Conservation (phyloP, 2,888 invertebrate species). For the Rugalucina vietnamica region DNA sequence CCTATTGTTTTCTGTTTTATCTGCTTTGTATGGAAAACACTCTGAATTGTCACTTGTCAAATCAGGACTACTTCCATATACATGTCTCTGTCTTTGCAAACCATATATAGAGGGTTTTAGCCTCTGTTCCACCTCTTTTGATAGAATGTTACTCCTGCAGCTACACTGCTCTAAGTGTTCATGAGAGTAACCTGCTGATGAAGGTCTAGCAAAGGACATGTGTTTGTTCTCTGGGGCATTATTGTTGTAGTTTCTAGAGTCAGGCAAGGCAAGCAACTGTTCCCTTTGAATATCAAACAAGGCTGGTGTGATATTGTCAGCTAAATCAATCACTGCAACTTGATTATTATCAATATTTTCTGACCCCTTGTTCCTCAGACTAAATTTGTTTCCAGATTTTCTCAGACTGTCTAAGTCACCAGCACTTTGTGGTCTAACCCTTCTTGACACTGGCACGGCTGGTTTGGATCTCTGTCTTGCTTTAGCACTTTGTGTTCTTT, state of each 20-base stretch:
- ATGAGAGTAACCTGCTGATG: conserved; percentile 36
- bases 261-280: conserved; percentile 49
- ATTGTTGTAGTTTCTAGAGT: conserved; percentile 22
- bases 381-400: neutral
- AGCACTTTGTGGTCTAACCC: conserved; percentile 56
- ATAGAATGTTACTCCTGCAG: conserved; percentile 24
- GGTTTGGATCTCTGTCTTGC: conserved; percentile 54
- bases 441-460: conserved; percentile 1
- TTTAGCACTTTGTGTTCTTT: conserved; percentile 72
- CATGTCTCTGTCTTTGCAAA: conserved; percentile 62
- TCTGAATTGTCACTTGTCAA: conserved; percentile 37
- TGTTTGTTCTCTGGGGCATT: conserved; percentile 28
- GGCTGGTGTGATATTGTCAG: conserved; percentile 50
- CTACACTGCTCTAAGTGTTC: neutral
- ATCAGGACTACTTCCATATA: conserved; percentile 68
- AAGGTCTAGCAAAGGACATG: conserved; percentile 51
- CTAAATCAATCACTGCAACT: conserved; percentile 65
- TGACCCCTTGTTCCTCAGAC: neutral
- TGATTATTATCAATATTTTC: conserved; percentile 19
- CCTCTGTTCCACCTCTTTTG: conserved; percentile 30
- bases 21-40: conserved; percentile 57
- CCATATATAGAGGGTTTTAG: conserved; percentile 71
- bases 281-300: conserved; percentile 57
- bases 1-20: neutral
- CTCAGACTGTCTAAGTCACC: neutral